Evolutionary conservation across 2,888 invertebrate genomes (phyloP), one percentile per base, ranked within the genome.

Genomic region (Xanthorhoe designata): DNA sequence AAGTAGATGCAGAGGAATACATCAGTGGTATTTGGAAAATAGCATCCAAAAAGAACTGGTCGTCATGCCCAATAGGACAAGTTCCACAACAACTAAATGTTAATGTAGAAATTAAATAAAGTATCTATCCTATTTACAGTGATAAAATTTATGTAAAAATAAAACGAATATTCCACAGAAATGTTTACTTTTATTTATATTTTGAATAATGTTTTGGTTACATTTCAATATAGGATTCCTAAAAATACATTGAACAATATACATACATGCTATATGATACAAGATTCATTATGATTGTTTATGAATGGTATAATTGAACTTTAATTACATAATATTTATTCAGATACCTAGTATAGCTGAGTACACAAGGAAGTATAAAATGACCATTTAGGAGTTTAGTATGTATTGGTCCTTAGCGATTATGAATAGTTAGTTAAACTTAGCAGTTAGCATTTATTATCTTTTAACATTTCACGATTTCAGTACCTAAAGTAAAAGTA

Each of bases 171-270:
- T 75, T 85, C 82, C 88, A 90, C 90, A 91, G 89, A 89, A 90
- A 88, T 74, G 71, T 71, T 90, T 91, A 85, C 86, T 89, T 88
- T 84, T 64, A 83, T 87, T 88, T 84, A 86, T 89, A 89, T 85
- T 90, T 91, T 92, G 91, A 91, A 93, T 92, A 92, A 88, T 88
- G 89, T 91, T 93, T 92, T 92, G 93, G 92, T 93, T 92, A 92
- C 89, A 92, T 88, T 91, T 89, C 84, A 86, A 88, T 85, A 88
- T 91, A 91, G 84, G 77, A 71, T 73, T 59, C 87, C 90, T 91
- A 90, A 88, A 85, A 89, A 88, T 90, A 91, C 87, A 78, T 84
- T 84, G 86, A 90, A 90, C 88, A 92, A 91, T 91, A 91, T 92
- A 92, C 90, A 91, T 92, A 92, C 90, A 91, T 86, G 84, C 86